A percentile compares a stretch with the other conserved stretches of the same genome.
These are phyloP conservation scores for Cerceris rybyensis DNA, from an alignment of 2,888 invertebrate genomes.

Conservation along the genomic window DNA sequence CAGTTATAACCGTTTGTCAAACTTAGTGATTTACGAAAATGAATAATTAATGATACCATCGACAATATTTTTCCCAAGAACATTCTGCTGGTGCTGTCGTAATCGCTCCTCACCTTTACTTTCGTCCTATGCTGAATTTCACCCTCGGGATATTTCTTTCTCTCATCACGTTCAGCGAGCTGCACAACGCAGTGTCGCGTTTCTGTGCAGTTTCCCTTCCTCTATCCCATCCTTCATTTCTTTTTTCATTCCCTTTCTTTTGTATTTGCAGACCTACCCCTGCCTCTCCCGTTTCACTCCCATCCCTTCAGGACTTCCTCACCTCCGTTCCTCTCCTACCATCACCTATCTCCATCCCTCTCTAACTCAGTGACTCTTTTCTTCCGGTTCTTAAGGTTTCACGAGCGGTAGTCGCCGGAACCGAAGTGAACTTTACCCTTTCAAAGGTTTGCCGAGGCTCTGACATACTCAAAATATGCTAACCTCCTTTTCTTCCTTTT, in stretches of 20 bases:
- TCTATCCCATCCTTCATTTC: conserved; percentile 5
- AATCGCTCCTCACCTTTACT: not conserved
- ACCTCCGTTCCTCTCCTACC: conserved; percentile 16
- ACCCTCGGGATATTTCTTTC: conserved; percentile 66
- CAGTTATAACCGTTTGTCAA: too few relatives aligned
- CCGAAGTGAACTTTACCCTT: conserved; percentile 49
- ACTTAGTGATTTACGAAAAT: conserved; percentile 4
- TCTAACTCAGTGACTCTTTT: conserved; percentile 6
- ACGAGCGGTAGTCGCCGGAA: conserved; percentile 6
- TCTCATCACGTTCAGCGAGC: conserved; percentile 66
- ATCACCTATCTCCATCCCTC: conserved; percentile 13
- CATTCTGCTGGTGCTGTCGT: conserved; percentile 20
- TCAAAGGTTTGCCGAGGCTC: conserved; percentile 49
- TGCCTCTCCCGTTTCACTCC: conserved; percentile 28
- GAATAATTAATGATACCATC: conserved; percentile 40
- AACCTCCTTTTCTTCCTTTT: conserved; percentile 14
- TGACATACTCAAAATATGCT: conserved; percentile 58
- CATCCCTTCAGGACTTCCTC: conserved; percentile 2
- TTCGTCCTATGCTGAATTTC: conserved; percentile 46
- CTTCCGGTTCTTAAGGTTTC: conserved; percentile 32
- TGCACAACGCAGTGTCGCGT: conserved; percentile 63
- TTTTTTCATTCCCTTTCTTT: conserved; percentile 39
- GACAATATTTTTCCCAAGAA: conserved; percentile 14
- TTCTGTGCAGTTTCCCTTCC: conserved; percentile 55
- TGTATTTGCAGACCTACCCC: conserved; percentile 45